Base-by-base conservation (phyloP, 2,113 vertebrate genomes). In the Emydocephalus ijimae region DNA sequence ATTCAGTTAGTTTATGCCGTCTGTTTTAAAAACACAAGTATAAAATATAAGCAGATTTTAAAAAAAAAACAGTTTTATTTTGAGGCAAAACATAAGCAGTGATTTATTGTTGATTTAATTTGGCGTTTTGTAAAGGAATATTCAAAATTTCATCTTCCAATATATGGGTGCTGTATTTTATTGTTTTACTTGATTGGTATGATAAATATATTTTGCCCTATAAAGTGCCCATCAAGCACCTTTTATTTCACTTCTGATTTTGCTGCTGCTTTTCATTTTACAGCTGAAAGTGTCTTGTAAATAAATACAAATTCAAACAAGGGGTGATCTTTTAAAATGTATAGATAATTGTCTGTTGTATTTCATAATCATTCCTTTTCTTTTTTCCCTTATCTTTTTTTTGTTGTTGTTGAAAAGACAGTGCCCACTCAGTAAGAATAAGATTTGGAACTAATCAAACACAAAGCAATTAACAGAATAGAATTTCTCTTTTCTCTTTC, bases 391-490 rank as follows among this genome's bases (percentile, higher is more conserved):
- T 39, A 81, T 81, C 15, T 23, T 10, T 43, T 39, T 81, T 81
- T 43, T 43, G 39, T 81, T 81, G 69, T 39, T 39, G 18, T 81
- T 81, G 69, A 39, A 95, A 87, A 23, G 7, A 57, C 94, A 94
- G 93, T 91, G 85, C 20, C 96, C 85, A 91, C 88, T 91, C 54
- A 94, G n/a, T 93, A 91, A 57, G 55, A 93, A 89, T 50, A 93
- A 90, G 24, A 81, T 87, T 93, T 87, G 91, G 93, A 95, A 94
- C 87, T 95, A 92, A 55, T 95, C 92, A 97, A 95, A 96, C 93
- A 95, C 12, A 43, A 45, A 91, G 92, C 92, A 96, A 94, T 95
- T 95, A 95, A 96, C 2, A 96, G 94, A 96, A 95, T 89, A 95
- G 90, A 94, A 94, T 45, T 5, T 59, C 91, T 52, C 10, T 90